Evolutionary conservation across 2,113 vertebrate species (phyloP).

Genomic region (Puffinus mauretanicus): DNA sequence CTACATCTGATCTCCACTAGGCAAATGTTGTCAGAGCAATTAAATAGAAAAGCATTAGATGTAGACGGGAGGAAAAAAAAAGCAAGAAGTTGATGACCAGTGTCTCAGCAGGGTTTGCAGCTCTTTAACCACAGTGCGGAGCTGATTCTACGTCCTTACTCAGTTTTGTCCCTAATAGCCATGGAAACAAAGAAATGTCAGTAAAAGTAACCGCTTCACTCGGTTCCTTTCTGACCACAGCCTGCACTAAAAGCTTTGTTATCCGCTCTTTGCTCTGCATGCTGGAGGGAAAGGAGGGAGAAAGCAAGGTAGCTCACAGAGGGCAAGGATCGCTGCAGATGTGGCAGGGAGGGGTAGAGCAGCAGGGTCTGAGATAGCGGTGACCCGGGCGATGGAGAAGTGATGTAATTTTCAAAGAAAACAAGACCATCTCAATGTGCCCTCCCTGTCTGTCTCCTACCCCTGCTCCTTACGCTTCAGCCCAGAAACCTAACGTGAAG

Average conservation of each 20-base stretch:
- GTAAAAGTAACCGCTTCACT: neutral
- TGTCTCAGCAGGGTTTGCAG: neutral
- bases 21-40: neutral
- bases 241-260: neutral
- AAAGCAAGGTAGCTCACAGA: neutral
- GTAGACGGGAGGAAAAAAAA: neutral
- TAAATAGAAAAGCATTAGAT: neutral
- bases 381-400: neutral
- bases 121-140: neutral
- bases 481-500: neutral
- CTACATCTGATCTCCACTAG: neutral
- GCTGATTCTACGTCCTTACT: neutral
- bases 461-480: neutral
- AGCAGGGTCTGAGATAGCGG: neutral
- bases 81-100: neutral
- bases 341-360: neutral
- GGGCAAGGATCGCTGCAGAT: neutral
- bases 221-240: neutral
- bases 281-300: neutral
- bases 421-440: neutral
- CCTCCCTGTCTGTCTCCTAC: neutral
- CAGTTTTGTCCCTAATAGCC: neutral
- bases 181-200: slow-evolving; percentile 1
- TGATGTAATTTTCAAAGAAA: neutral
- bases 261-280: neutral